These are phyloP conservation scores for Apis cerana DNA, from an alignment of 1,140 invertebrate genomes.

Conservation along the genomic window DNA sequence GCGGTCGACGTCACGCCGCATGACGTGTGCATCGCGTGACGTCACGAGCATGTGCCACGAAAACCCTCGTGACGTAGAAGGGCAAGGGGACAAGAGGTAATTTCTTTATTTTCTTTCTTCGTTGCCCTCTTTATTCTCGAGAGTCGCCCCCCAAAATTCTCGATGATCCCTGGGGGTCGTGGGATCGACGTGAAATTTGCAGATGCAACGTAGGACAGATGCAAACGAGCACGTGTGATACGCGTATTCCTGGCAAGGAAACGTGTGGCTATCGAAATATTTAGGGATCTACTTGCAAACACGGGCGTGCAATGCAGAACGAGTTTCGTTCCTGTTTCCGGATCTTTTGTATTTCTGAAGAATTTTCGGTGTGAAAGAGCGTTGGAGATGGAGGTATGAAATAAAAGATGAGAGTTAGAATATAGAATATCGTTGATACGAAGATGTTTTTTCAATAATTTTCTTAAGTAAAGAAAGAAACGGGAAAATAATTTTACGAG, in stretches of 20 bases:
- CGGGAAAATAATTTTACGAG: not conserved
- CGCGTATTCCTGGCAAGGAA: not conserved
- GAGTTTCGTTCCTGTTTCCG: slow-evolving; percentile 2
- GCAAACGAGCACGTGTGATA: slow-evolving; percentile 46
- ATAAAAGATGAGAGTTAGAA: not conserved
- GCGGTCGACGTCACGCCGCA: slow-evolving; percentile 65
- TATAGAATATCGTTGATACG: not conserved
- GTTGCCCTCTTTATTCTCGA: not conserved
- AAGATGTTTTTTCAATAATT: too few relatives aligned
- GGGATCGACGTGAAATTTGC: slow-evolving; percentile 50
- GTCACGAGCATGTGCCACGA: slow-evolving; percentile 67
- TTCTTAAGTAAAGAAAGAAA: too few relatives aligned
- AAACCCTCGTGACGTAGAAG: slow-evolving; percentile 60
- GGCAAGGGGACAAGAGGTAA: slow-evolving; percentile 35
- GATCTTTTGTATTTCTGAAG: not conserved
- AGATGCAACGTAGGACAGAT: slow-evolving; percentile 55
- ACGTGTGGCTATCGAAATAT: slow-evolving; percentile 24
- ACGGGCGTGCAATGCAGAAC: not conserved
- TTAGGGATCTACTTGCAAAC: not conserved
- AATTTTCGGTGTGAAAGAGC: too few relatives aligned
- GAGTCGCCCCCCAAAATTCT: not conserved
- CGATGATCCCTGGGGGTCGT: slow-evolving; percentile 43
- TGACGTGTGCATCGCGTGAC: slow-evolving; percentile 69
- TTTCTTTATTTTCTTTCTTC: not conserved
- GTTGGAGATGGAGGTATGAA: not conserved